phyloP scores from a whole-genome alignment of 1,140 invertebrate genomes.

The Heliconius eleuchia region DNA sequence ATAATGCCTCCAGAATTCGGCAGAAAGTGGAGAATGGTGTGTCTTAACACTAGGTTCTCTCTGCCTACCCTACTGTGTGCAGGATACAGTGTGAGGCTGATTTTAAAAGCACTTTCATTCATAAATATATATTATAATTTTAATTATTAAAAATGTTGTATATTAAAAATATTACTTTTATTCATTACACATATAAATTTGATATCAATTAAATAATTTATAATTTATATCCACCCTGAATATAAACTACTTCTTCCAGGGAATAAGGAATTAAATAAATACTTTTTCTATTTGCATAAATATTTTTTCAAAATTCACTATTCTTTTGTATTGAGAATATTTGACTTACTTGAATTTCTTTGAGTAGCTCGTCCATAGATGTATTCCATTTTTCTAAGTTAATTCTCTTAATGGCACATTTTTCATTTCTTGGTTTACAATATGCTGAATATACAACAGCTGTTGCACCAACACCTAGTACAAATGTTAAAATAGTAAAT shows the following conservation, averaged over 20 bases:
- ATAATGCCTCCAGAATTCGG: too few relatives aligned
- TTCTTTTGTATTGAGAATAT: constrained; percentile 54
- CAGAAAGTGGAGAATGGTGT: too few relatives aligned
- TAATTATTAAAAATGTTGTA: not conserved
- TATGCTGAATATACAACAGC: constrained; percentile 97
- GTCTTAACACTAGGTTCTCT: too few relatives aligned
- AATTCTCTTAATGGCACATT: constrained; percentile 99
- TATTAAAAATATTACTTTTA: not conserved
- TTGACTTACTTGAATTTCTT: constrained; percentile 97
- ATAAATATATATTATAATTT: too few relatives aligned
- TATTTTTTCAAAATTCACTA: too few relatives aligned
- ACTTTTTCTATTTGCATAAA: not conserved
- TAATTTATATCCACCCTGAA: not conserved
- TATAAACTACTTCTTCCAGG: not conserved
- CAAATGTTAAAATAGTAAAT: not conserved
- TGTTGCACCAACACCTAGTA: constrained; percentile 88
- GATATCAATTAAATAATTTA: not conserved
- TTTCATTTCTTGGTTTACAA: constrained; percentile 95
- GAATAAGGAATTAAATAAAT: not conserved
- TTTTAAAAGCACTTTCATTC: not conserved
- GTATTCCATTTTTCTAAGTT: constrained; percentile 99
- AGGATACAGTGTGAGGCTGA: too few relatives aligned
- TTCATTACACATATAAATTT: not conserved
- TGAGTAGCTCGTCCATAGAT: constrained; percentile 98
- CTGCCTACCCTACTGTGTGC: too few relatives aligned